These are phyloP conservation scores for Craniophora ligustri DNA, from an alignment of 2,888 invertebrate species.

Conservation along the genomic window DNA sequence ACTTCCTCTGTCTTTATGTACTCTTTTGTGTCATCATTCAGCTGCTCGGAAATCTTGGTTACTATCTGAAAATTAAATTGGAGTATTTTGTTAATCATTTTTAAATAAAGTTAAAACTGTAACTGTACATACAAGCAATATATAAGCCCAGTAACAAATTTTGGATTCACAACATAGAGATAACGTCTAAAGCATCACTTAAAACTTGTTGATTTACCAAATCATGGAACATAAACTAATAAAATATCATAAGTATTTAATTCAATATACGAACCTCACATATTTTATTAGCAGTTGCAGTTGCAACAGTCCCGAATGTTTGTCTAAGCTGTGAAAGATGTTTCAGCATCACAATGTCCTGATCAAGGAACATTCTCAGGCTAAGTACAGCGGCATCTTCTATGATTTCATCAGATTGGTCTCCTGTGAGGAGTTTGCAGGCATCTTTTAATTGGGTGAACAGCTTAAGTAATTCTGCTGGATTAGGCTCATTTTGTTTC, in stretches of 20 bases:
- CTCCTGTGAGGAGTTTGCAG: constrained; percentile 83
- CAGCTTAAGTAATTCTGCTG: constrained; percentile 71
- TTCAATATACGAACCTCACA: constrained; percentile 80
- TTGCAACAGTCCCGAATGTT: constrained; percentile 89
- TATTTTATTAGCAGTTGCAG: constrained; percentile 87
- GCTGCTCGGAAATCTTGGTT: constrained; percentile 75
- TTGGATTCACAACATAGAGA: too few relatives aligned
- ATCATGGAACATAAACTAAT: background rate
- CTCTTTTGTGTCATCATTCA: constrained; percentile 84
- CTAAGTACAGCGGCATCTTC: constrained; percentile 90
- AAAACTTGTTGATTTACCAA: too few relatives aligned
- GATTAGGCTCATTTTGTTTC: constrained; percentile 70
- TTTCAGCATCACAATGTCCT: constrained; percentile 88
- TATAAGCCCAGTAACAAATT: too few relatives aligned
- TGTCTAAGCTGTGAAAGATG: constrained; percentile 88
- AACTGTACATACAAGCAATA: too few relatives aligned
- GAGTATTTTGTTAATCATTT: too few relatives aligned
- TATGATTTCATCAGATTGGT: constrained; percentile 88
- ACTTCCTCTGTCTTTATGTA: constrained; percentile 75
- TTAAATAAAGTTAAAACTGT: too few relatives aligned
- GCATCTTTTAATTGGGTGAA: constrained; percentile 70
- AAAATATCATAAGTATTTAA: background rate
- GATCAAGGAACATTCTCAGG: constrained; percentile 89
- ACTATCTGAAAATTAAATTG: constrained; percentile 77
- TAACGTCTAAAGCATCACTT: too few relatives aligned